Base-by-base conservation (phyloP, 1,140 invertebrate genomes). In the Formica selysi region DNA sequence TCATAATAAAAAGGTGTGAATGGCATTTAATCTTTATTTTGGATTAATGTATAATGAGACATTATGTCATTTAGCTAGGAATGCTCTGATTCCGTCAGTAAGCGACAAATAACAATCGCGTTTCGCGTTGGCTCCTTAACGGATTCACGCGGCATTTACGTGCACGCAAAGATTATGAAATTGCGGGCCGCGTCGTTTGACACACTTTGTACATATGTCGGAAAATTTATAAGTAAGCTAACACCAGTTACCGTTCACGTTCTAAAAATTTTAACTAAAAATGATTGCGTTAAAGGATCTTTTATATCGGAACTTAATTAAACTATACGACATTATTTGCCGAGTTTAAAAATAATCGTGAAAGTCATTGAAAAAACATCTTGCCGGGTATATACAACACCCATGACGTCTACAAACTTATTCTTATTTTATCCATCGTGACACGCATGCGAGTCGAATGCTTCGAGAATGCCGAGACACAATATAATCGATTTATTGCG, bases 351-450 rank as follows among this genome's bases (percentile, higher is more conserved):
- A 73, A 81, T 71, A 73, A 59, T 61, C 19, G 29, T 59, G 26
- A 59, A 59, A 81, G 51, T 73, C 38, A 73, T 61, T 38, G 51
- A 67, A 38, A 48, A 7, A 78, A 32, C 8, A 3, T 8, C 44
- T 8, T n/a, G 8, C 70, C 78, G 44, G 44, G 26, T 11, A 13
- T 71, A 59, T 74, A 48, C 44, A 51, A 41, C 16, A 73, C n/a
- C 16, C 16, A 29, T 76, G 81, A 87, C 64, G 22, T 78, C 51
- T 22, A 54, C 41, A 13, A 67, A 68, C 10, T 38, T 29, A 85
- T 78, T 87, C 73, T 85, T 87, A 87, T 67, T 89, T 89, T 87
- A 85, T 62, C 41, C 59, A 11, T 44, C 26, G 54, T 3, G 29
- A 51, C 41, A 67, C 29, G 19, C n/a, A 29, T 7, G 6, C 4